These are phyloP conservation scores for Syngnathus acus DNA, from an alignment of 2,797 vertebrate genomes.

Conservation along the genomic window DNA sequence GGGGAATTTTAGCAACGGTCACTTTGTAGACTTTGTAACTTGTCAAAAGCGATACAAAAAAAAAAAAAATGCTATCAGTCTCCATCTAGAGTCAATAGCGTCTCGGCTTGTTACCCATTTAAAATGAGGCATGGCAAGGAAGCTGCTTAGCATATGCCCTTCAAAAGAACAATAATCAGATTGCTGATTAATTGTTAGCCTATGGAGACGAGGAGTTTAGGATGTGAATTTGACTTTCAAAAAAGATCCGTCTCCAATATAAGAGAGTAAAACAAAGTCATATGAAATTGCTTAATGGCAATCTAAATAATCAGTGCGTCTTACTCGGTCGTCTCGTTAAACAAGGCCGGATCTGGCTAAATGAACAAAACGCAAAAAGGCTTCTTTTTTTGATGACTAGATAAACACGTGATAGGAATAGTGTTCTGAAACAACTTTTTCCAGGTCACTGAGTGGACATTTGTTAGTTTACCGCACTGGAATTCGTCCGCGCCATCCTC, in stretches of 20 bases:
- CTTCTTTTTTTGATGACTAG: neutral
- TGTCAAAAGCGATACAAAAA: neutral
- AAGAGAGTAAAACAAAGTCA: slow-evolving; percentile 27
- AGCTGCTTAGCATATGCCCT: too few relatives aligned
- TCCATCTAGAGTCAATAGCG: neutral
- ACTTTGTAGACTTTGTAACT: neutral
- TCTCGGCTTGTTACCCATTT: neutral
- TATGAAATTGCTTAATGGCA: slow-evolving; percentile 27
- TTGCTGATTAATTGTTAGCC: too few relatives aligned
- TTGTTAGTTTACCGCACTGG: slow-evolving; percentile 81
- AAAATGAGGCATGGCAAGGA: neutral
- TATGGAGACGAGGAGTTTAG: slow-evolving; percentile 10
- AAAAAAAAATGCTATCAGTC: neutral
- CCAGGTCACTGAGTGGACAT: slow-evolving; percentile 11
- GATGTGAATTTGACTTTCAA: slow-evolving; percentile 43
- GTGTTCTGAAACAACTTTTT: slow-evolving; percentile 17
- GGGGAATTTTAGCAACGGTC: neutral
- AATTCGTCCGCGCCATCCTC: slow-evolving; percentile 95
- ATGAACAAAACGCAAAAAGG: slow-evolving; percentile 28
- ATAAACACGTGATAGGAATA: neutral
- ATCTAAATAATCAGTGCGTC: slow-evolving; percentile 38
- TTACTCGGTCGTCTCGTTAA: slow-evolving; percentile 11
- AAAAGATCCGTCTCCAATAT: slow-evolving; percentile 30
- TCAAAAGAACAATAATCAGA: too few relatives aligned
- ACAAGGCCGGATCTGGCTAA: slow-evolving; percentile 28